These are phyloP conservation scores for Parazoanthus atlanticus DNA, from an alignment of 92 coral and sea anemone species.

Conservation along the genomic window DNA sequence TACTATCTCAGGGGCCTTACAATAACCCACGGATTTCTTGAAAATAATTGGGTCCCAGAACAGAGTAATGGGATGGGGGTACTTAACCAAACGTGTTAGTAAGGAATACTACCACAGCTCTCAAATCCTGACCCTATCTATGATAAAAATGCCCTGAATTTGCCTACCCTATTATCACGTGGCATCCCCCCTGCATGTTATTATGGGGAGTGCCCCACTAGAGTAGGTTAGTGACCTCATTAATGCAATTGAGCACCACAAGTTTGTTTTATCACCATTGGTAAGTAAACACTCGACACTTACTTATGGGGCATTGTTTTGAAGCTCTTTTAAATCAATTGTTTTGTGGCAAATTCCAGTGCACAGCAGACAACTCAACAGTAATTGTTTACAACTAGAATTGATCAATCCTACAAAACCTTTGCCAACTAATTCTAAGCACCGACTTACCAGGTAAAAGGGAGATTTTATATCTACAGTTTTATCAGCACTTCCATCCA, in stretches of 20 bases:
- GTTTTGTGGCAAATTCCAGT: neutral
- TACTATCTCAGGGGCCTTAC: too few species aligned
- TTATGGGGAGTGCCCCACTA: too few species aligned
- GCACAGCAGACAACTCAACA: neutral
- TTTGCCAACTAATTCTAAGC: neutral
- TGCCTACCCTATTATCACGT: too few species aligned
- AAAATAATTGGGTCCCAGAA: too few species aligned
- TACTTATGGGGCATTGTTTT: neutral
- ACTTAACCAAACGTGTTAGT: too few species aligned
- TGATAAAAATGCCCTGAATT: too few species aligned
- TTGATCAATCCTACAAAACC: neutral
- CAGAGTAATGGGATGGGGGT: too few species aligned
- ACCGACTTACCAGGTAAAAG: constrained; percentile 76
- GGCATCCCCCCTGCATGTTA: too few species aligned
- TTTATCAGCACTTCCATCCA: constrained; percentile 57
- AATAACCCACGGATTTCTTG: too few species aligned
- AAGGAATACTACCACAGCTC: too few species aligned
- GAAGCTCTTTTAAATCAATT: neutral
- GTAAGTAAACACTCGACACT: neutral
- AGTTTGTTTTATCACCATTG: neutral
- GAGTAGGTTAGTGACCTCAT: neutral
- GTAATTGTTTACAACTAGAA: too few species aligned
- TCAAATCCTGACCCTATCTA: too few species aligned
- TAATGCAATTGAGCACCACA: neutral
- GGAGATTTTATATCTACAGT: constrained; percentile 65